phyloP scores from a whole-genome alignment of 2,888 invertebrate genomes.

The Epistrophe grossulariae region DNA sequence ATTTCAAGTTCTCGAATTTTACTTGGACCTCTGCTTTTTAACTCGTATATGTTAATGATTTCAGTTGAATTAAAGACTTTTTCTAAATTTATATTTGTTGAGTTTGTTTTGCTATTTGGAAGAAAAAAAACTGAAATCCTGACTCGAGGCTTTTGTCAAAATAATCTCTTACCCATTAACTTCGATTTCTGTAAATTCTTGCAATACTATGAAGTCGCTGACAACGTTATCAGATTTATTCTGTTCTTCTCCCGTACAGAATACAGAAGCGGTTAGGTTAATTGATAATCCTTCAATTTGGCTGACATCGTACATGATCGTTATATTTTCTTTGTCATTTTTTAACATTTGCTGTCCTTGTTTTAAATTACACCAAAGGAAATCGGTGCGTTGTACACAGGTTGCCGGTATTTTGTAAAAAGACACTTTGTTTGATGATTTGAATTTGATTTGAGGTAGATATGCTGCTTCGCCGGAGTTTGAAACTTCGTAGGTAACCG shows the following conservation, averaged over 20 bases:
- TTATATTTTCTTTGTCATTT: constrained; percentile 79
- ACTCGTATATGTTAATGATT: constrained; percentile 81
- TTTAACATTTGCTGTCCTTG: constrained; percentile 80
- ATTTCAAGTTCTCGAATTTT: constrained; percentile 81
- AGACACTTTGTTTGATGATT: constrained; percentile 82
- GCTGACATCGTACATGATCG: constrained; percentile 81
- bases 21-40: constrained; percentile 83
- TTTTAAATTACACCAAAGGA: constrained; percentile 81
- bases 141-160: neutral
- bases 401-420: constrained; percentile 82
- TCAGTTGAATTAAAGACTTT: constrained; percentile 79
- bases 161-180: constrained; percentile 80
- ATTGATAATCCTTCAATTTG: constrained; percentile 80
- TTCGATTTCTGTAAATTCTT: constrained; percentile 82
- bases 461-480: constrained; percentile 85
- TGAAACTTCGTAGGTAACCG: constrained; percentile 81
- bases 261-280: constrained; percentile 81
- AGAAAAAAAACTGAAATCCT: neutral
- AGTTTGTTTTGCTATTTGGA: constrained; percentile 79
- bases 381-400: constrained; percentile 78
- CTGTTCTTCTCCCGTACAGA: constrained; percentile 82
- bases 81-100: constrained; percentile 80
- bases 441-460: constrained; percentile 83
- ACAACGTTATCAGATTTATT: constrained; percentile 80
- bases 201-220: constrained; percentile 79